Conservation (phyloP, 1,140 invertebrate species). For the Globodera rostochiensis region DNA sequence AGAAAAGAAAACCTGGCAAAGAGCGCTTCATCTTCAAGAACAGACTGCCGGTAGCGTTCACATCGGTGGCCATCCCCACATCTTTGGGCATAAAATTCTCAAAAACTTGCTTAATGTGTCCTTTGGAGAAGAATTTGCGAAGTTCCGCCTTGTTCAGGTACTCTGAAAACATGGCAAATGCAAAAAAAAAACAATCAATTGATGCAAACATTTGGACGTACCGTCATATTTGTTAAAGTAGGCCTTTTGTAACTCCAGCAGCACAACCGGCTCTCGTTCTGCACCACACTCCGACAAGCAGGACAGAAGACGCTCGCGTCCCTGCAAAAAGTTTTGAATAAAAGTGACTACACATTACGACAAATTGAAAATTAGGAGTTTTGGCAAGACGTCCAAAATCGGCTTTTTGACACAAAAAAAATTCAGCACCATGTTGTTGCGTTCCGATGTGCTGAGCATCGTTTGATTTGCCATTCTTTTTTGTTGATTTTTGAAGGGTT, state of each 20-base stretch:
- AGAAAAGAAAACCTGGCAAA: not conserved
- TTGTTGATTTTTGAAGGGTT: not conserved
- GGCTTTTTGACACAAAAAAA: not conserved
- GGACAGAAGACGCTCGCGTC: slow-evolving; percentile 7
- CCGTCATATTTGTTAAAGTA: slow-evolving; percentile 21
- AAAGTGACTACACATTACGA: too few relatives aligned
- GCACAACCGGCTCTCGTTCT: slow-evolving; percentile 7
- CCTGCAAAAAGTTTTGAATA: not conserved
- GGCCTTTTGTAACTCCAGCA: slow-evolving; percentile 14
- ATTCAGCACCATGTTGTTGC: not conserved
- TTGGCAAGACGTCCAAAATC: too few relatives aligned
- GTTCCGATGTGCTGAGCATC: not conserved
- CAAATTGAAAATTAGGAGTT: too few relatives aligned
- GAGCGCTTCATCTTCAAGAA: slow-evolving; percentile 23
- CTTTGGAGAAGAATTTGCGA: slow-evolving; percentile 17
- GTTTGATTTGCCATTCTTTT: not conserved
- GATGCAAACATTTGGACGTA: not conserved
- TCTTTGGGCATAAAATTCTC: slow-evolving; percentile 25
- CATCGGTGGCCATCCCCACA: slow-evolving; percentile 26
- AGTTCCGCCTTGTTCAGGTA: slow-evolving; percentile 8
- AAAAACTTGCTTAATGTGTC: slow-evolving; percentile 19
- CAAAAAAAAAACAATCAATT: not conserved
- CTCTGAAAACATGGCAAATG: not conserved
- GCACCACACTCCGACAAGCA: slow-evolving; percentile 12
- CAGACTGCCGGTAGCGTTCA: slow-evolving; percentile 10